A percentile compares a stretch with the other conserved stretches of the same genome.
Evolutionary conservation across 2,888 invertebrate genomes (phyloP).

Genomic region (Tolmerus cingulatus): DNA sequence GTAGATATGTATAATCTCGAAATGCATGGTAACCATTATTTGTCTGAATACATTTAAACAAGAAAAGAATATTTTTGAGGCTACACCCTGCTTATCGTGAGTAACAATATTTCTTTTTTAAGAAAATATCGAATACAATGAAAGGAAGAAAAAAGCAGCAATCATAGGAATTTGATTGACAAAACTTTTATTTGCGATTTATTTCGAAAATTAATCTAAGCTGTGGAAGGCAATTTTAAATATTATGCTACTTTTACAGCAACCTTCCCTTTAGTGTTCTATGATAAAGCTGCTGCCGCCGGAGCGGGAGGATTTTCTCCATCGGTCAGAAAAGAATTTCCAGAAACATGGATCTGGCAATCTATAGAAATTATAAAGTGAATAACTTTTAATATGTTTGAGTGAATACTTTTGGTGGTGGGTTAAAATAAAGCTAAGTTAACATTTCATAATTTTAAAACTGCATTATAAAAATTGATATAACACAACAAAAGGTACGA

Average conservation of each 20-base stretch:
- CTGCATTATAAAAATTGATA: neutral
- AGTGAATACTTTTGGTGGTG: neutral
- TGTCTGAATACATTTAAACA: no score
- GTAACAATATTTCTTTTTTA: no score
- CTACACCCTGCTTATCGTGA: neutral
- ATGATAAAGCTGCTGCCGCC: neutral
- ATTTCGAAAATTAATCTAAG: neutral
- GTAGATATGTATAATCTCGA: no score
- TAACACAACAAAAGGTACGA: neutral
- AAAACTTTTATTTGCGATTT: neutral
- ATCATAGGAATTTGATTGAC: neutral
- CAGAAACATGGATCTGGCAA: conserved; percentile 40
- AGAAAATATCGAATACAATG: no score
- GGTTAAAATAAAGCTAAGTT: neutral
- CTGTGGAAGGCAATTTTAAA: neutral
- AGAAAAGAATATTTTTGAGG: neutral
- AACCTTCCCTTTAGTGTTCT: neutral
- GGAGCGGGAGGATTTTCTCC: neutral
- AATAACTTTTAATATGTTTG: neutral
- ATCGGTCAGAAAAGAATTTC: conserved; percentile 26
- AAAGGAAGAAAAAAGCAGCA: no score
- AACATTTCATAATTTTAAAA: neutral
- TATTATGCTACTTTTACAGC: neutral
- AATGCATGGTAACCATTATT: no score
- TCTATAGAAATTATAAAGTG: neutral